phyloP scores from a whole-genome alignment of 1,140 invertebrate genomes.

The Cherax quadricarinatus region DNA sequence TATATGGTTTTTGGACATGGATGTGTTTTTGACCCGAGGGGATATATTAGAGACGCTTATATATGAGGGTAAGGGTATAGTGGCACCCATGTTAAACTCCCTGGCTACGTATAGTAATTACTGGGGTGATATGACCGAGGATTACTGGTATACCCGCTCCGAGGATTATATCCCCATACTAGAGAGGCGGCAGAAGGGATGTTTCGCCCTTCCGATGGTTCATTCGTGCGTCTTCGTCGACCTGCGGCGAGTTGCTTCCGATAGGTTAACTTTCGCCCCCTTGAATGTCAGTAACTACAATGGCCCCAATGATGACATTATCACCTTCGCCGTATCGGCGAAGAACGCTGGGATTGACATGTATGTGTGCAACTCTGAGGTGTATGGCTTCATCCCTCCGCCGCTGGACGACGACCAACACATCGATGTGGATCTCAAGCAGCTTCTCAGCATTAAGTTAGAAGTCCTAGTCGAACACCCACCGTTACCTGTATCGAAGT shows the following conservation, averaged over 20 bases:
- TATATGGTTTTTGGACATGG: conserved; percentile 91
- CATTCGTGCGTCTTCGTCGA: conserved; percentile 92
- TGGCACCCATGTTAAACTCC: conserved; percentile 91
- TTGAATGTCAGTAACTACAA: conserved; percentile 82
- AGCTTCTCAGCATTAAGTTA: conserved; percentile 82
- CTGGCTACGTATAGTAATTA: conserved; percentile 96
- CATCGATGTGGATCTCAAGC: conserved; percentile 83
- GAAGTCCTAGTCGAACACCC: conserved; percentile 63
- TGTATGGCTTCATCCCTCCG: conserved; percentile 89
- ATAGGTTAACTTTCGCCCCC: conserved; percentile 87
- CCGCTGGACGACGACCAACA: conserved; percentile 86
- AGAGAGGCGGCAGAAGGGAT: conserved; percentile 84
- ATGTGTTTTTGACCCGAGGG: conserved; percentile 89
- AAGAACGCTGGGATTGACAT: conserved; percentile 85
- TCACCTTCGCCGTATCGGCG: conserved; percentile 93
- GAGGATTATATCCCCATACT: conserved; percentile 91
- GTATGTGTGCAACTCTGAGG: conserved; percentile 87
- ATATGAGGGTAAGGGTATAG: conserved; percentile 78
- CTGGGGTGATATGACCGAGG: conserved; percentile 93
- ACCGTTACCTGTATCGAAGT: conserved; percentile 82
- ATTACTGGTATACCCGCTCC: conserved; percentile 93
- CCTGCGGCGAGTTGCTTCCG: conserved; percentile 81
- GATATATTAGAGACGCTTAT: conserved; percentile 85
- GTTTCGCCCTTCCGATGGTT: conserved; percentile 93
- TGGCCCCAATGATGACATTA: conserved; percentile 94